These are phyloP conservation scores for Antitype chi DNA, from an alignment of 2,888 invertebrate species.

Conservation along the genomic window DNA sequence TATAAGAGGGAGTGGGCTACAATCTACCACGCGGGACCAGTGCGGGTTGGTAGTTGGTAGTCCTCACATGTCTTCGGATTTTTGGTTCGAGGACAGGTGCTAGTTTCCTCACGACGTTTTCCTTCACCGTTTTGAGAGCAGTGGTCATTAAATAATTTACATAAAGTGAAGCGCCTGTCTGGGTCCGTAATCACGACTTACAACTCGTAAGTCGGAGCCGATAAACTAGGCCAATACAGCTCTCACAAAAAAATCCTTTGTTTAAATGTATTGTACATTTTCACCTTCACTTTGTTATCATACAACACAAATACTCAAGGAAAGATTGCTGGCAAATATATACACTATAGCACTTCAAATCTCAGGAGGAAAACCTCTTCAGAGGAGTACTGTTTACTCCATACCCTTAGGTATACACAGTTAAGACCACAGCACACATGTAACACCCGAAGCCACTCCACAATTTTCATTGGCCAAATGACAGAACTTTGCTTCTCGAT, in stretches of 20 bases:
- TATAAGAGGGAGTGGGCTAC: no score
- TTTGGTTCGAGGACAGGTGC: no score
- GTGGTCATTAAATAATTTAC: no score
- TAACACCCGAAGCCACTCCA: neutral
- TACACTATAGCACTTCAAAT: slow-evolving; percentile 12
- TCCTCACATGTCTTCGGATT: no score
- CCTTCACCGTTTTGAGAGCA: no score
- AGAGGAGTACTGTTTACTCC: neutral
- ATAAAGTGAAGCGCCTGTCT: no score
- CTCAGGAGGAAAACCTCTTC: slow-evolving; percentile 13
- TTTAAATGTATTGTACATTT: slow-evolving; percentile 4
- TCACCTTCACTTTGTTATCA: slow-evolving; percentile 41
- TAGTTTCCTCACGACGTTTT: no score
- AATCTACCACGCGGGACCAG: no score
- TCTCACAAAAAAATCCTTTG: slow-evolving; percentile 24
- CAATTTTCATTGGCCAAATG: neutral
- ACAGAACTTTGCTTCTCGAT: neutral
- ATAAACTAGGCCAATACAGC: no score
- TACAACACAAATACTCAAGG: slow-evolving; percentile 13
- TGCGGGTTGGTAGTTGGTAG: no score
- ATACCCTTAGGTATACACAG: neutral
- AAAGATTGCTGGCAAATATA: slow-evolving; percentile 6
- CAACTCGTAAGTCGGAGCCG: no score
- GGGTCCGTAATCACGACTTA: no score
- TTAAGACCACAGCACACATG: neutral